Conservation (phyloP, 2,113 vertebrate species). For the Phalacrocorax brasilianus region DNA sequence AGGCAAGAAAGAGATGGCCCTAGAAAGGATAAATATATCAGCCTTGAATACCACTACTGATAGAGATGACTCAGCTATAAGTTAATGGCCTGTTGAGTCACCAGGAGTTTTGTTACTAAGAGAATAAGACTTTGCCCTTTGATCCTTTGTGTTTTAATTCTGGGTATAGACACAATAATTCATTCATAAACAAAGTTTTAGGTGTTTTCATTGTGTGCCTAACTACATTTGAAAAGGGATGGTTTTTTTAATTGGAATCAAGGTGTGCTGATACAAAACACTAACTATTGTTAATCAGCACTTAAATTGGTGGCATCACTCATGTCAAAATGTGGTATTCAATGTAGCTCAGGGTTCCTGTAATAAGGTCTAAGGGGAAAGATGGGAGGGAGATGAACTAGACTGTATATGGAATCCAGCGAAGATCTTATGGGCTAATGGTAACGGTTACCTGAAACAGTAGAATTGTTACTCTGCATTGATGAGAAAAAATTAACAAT, state of each 20-base stretch:
- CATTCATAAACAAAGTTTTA: neutral
- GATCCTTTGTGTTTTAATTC: neutral
- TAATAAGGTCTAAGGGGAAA: neutral
- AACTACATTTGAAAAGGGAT: neutral
- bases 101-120: neutral
- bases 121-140: neutral
- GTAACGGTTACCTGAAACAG: neutral
- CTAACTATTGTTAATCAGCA: neutral
- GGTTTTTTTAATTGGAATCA: neutral
- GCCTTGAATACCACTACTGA: neutral
- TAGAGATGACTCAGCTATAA: neutral
- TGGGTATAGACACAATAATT: neutral
- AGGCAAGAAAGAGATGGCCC: neutral
- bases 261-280: neutral
- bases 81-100: neutral
- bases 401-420: neutral
- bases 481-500: neutral
- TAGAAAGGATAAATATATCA: neutral
- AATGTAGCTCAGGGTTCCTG: neutral
- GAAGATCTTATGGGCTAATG: neutral
- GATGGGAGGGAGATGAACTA: neutral
- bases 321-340: neutral
- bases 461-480: neutral
- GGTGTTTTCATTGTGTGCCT: neutral
- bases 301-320: neutral